Base-by-base conservation (phyloP, 1,140 invertebrate species). In the Tetranychus cinnabarinus region DNA sequence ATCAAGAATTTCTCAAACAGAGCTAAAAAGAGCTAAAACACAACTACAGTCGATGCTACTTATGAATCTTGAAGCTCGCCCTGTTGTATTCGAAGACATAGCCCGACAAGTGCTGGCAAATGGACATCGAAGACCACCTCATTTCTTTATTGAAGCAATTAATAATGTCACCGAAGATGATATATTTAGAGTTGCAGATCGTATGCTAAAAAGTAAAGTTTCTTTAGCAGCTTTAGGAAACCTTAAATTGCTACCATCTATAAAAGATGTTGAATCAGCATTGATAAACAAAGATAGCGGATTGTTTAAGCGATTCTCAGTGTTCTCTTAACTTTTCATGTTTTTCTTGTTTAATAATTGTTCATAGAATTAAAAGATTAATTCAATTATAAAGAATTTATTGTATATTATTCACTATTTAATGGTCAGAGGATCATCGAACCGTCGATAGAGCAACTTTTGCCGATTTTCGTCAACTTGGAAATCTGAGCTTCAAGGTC, bases 31-130 rank as follows among this genome's bases (percentile, higher is more conserved):
- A 71, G 92, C 96, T 0, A 99, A 98, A 74, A 90, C 84, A 37
- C 96, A 99, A 72, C 72, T 99, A 7, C 91, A 97, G 69, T 97
- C 92, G 6, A 95, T 97, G 88, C 70, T 99, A 56, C 73, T 98
- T 48, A 98, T 99, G 93, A 98, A 98, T 74, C 75, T 99, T 62
- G 96, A 99, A 77, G 84, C 88, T 33, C 78, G 92, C 58, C 93
- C 96, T 0, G 89, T 98, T 23, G 83, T 97, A 58, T 99, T 99
- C 75, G 96, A 99, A 75, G 96, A 99, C 73, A 85, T 99, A 65
- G 92, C 85, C 1, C 74, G 95, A 55, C 96, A 99, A 75, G 89
- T 98, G 6, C 73, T 98, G 5, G 85, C 89, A 0, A 89, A 84
- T 56, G 91, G 90, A 10, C 76, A 82, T 50, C 77, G 93, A 67